These are phyloP conservation scores for Pseudomyrmex concolor DNA, from an alignment of 1,140 invertebrate species.

Conservation along the genomic window DNA sequence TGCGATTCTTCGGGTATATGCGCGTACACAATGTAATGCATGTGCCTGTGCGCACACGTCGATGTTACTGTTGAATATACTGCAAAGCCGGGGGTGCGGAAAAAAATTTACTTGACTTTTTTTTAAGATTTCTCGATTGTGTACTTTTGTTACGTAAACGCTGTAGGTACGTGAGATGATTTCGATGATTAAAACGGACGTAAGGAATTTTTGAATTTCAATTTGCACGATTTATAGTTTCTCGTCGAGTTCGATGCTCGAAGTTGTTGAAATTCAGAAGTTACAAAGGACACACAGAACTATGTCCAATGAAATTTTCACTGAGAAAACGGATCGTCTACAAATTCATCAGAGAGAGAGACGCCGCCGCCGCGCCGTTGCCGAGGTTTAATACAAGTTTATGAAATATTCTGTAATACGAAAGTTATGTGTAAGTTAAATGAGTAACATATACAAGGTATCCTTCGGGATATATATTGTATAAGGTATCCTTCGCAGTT, in stretches of 20 bases:
- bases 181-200: background rate
- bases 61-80: conserved; percentile 32
- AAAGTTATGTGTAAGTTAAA: conserved; percentile 46
- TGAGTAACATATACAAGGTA: conserved; percentile 23
- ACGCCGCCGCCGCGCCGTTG: background rate
- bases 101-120: conserved; percentile 24
- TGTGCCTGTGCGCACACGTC: background rate
- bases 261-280: conserved; percentile 39
- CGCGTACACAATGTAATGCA: conserved; percentile 10
- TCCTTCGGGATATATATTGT: background rate
- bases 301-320: conserved; percentile 47
- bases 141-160: background rate
- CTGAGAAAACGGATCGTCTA: conserved; percentile 24
- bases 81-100: conserved; percentile 24
- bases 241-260: background rate
- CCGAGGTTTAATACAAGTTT: conserved; percentile 49
- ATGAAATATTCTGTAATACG: conserved; percentile 45
- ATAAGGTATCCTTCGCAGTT: background rate
- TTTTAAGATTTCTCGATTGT: background rate
- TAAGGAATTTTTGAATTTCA: conserved; percentile 22
- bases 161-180: background rate
- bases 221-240: background rate
- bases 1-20: conserved; percentile 57
- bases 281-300: background rate
- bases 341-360: conserved; percentile 39